A percentile compares a stretch with the other conserved stretches of the same genome.
Evolutionary conservation across 2,888 invertebrate genomes (phyloP).

Genomic region (Watsonalla binaria): DNA sequence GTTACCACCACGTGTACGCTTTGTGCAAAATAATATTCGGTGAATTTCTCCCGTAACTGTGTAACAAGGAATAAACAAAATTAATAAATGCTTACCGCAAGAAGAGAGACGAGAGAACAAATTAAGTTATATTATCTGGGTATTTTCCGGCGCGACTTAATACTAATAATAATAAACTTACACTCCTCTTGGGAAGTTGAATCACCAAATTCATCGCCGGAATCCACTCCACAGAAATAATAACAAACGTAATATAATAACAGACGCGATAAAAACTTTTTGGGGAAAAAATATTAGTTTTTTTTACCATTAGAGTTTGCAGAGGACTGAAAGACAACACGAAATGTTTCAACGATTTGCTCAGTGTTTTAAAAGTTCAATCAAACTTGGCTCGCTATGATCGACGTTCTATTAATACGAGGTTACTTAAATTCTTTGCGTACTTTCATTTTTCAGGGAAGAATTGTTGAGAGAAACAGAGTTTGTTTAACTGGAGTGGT

Average conservation of each 20-base stretch:
- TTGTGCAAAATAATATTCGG: not conserved
- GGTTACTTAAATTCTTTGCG: slow-evolving; percentile 12
- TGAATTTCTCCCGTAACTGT: not conserved
- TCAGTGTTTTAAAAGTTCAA: slow-evolving; percentile 34
- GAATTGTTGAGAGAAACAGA: slow-evolving; percentile 8
- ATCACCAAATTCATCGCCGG: slow-evolving; percentile 34
- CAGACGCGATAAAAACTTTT: slow-evolving; percentile 52
- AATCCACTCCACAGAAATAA: slow-evolving; percentile 37
- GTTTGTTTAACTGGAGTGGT: slow-evolving; percentile 16
- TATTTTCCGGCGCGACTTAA: slow-evolving; percentile 16
- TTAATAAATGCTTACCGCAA: slow-evolving; percentile 25
- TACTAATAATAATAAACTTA: too few species aligned
- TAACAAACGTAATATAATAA: slow-evolving; percentile 51
- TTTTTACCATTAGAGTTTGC: slow-evolving; percentile 37
- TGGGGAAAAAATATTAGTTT: slow-evolving; percentile 47
- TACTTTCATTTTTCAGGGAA: slow-evolving; percentile 11
- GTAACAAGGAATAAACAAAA: slow-evolving; percentile 13
- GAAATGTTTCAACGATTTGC: slow-evolving; percentile 33
- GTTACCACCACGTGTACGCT: too few species aligned
- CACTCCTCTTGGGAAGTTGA: slow-evolving; percentile 20
- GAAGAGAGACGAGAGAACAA: slow-evolving; percentile 16
- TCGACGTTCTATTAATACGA: slow-evolving; percentile 20
- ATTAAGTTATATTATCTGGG: slow-evolving; percentile 28
- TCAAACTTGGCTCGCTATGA: slow-evolving; percentile 30
- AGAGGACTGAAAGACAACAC: slow-evolving; percentile 44